Evolutionary conservation across 1,140 invertebrate species (phyloP).

Genomic region (Parapsyche elsis): DNA sequence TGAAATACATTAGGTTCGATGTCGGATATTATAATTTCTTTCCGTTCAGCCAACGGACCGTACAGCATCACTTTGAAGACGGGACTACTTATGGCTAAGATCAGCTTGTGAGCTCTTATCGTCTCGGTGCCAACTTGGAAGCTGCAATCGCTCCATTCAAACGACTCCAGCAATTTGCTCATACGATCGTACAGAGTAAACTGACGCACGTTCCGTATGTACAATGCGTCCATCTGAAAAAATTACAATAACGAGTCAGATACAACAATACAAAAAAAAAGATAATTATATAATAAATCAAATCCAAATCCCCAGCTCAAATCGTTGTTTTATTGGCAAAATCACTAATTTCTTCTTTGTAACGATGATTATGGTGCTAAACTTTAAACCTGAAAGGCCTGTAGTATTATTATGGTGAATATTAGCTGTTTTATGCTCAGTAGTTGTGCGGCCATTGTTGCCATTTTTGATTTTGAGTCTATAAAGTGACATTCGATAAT

Average conservation of each 20-base stretch:
- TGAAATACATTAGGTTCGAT: conserved; percentile 68
- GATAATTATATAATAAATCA: too few relatives aligned
- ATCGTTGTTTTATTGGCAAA: too few relatives aligned
- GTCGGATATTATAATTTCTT: conserved; percentile 66
- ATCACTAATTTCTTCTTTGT: too few relatives aligned
- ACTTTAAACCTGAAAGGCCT: too few relatives aligned
- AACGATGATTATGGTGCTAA: too few relatives aligned
- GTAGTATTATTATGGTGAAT: too few relatives aligned
- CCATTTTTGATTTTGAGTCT: too few relatives aligned
- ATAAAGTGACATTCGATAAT: too few relatives aligned
- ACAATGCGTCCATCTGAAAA: conserved; percentile 53
- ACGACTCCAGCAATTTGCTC: conserved; percentile 64
- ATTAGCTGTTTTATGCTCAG: too few relatives aligned
- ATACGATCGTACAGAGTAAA: conserved; percentile 62
- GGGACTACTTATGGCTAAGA: conserved; percentile 75
- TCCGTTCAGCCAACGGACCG: conserved; percentile 70
- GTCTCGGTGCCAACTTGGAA: conserved; percentile 66
- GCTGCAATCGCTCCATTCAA: conserved; percentile 68
- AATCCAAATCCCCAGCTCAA: too few relatives aligned
- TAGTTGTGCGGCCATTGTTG: too few relatives aligned
- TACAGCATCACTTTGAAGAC: conserved; percentile 83
- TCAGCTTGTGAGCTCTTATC: conserved; percentile 74
- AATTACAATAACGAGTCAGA: neutral
- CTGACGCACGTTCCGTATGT: conserved; percentile 39
- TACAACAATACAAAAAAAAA: too few relatives aligned